Base-by-base conservation (phyloP, 2,888 invertebrate species). In the Physocephala rufipes region DNA sequence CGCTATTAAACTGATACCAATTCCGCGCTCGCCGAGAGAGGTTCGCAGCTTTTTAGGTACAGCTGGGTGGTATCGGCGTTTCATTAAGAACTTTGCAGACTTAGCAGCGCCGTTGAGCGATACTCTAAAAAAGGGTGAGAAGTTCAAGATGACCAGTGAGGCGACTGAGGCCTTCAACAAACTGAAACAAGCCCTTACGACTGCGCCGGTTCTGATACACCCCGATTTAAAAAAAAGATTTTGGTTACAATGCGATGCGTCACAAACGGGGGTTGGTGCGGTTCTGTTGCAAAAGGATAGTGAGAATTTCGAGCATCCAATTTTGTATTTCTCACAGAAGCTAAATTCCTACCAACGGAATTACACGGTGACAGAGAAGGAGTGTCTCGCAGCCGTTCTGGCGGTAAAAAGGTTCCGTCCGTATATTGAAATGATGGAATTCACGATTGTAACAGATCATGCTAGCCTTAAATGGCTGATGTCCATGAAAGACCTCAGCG, bases 381-480 rank as follows among this genome's bases (percentile, higher is more conserved):
- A 71, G n/a, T 66, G 66, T 13, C 24, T 55, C 1, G 66, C 66
- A 5, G 66, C 55, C 21, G 55, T 66, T 7, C 7, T 70, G 28
- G 71, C 70, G 0, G 49, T 70, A 1, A 66, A 65, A 30, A 7
- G 59, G 19, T 66, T 70, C 49, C 13, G 70, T 2, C 70, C 58
- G 19, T 64, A 70, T 28, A n/a, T 70, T 15, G 64, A 64, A 47
- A 15, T 64, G n/a, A 53, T 64, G 15, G 64, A 71, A 4, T 78
- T 79, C 49, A 76, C 28, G 0, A 73, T 79, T 0, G 26, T 76
- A 12, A 77, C 81, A 0, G 81, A 82, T 71, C 78, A 80, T 45
- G 73, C 74, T 16, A 77, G 78, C 4, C 62, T 81, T 0, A 67
- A 75, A 47, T 81, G 79, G 78, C 71, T 82, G 0, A 71, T 77